Evolutionary conservation across 2,797 vertebrate species (phyloP).

Genomic region (Australoheros facetus): DNA sequence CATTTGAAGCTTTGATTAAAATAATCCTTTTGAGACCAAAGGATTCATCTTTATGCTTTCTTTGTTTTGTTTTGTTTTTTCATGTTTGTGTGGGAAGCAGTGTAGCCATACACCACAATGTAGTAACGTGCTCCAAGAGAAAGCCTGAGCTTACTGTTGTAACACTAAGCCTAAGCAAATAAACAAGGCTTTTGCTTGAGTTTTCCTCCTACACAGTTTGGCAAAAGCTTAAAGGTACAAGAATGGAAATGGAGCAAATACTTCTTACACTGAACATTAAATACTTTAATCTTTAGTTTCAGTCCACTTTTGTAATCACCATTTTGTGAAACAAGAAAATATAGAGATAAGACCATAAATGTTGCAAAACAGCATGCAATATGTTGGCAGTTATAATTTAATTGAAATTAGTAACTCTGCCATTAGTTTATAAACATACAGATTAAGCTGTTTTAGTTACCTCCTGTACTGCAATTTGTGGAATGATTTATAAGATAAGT

Average conservation of each 20-base stretch:
- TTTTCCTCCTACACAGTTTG: slow-evolving; percentile 42
- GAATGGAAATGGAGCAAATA: slow-evolving; percentile 19
- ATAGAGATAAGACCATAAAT: neutral
- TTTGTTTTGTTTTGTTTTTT: neutral
- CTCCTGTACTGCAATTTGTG: neutral
- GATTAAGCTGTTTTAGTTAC: neutral
- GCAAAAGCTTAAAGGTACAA: slow-evolving; percentile 29
- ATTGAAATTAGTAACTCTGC: neutral
- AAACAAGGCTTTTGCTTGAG: slow-evolving; percentile 45
- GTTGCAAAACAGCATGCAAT: neutral
- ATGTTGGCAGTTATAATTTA: too few species aligned
- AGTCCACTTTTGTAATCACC: neutral
- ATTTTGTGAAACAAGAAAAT: neutral
- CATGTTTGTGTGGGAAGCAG: neutral
- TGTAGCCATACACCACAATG: neutral
- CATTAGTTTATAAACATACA: neutral
- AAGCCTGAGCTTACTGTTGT: slow-evolving; percentile 4
- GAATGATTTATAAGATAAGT: too few species aligned
- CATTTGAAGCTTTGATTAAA: neutral
- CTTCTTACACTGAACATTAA: slow-evolving; percentile 28
- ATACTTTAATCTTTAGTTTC: slow-evolving; percentile 19
- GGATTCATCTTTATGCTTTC: neutral
- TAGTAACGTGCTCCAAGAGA: neutral
- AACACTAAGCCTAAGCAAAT: slow-evolving; percentile 34
- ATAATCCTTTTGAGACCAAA: neutral